phyloP scores from a whole-genome alignment of 2,888 invertebrate genomes.

The Limnephilus lunatus region DNA sequence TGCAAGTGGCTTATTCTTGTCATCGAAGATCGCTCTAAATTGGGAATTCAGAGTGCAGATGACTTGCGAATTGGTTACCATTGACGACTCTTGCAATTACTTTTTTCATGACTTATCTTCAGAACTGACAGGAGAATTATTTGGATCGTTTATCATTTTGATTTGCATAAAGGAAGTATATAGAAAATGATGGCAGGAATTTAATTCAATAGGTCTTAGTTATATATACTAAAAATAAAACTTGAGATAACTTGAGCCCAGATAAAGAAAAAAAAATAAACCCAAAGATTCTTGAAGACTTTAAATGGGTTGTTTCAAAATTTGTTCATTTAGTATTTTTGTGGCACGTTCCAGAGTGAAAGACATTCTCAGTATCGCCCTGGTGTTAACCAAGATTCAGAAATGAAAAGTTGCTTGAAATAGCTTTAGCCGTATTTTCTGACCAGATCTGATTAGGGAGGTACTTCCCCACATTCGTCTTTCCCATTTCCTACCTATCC shows the following conservation, averaged over 20 bases:
- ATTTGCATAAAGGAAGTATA: slow-evolving; percentile 24
- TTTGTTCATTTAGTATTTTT: neutral
- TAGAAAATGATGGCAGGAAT: slow-evolving; percentile 67
- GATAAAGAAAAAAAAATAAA: too few species aligned
- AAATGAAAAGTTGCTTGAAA: too few species aligned
- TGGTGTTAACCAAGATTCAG: too few species aligned
- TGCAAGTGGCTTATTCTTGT: too few species aligned
- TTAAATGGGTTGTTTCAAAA: too few species aligned
- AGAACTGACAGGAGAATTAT: slow-evolving; percentile 32
- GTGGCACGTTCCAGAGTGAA: neutral
- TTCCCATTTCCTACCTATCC: too few species aligned
- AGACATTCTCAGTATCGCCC: too few species aligned
- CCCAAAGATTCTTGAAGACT: too few species aligned
- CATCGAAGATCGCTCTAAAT: slow-evolving; percentile 4
- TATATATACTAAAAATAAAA: neutral
- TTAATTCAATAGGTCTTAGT: neutral
- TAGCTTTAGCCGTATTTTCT: too few species aligned
- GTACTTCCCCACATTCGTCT: too few species aligned
- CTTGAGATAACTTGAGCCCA: neutral
- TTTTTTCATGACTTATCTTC: neutral
- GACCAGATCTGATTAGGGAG: too few species aligned
- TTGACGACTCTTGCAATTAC: slow-evolving; percentile 10
- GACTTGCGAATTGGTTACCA: slow-evolving; percentile 28
- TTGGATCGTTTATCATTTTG: slow-evolving; percentile 29
- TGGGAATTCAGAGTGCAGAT: neutral